A percentile compares a stretch with the other conserved stretches of the same genome.
Evolutionary conservation across 2,113 vertebrate genomes (phyloP).

Genomic region (cattle (Bos taurus)): DNA sequence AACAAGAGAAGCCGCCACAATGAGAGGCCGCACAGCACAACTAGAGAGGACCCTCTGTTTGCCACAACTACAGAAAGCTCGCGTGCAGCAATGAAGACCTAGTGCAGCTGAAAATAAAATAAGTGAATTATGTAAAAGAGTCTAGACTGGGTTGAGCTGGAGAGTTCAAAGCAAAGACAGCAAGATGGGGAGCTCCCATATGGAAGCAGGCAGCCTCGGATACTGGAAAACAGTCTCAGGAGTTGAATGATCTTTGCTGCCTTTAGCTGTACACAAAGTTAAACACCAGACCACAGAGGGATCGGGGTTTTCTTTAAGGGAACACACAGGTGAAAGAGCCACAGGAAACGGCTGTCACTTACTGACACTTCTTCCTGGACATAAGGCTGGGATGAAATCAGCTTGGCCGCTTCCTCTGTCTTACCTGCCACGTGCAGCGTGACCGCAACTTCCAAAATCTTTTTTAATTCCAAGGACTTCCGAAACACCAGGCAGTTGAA

Average conservation of each 20-base stretch:
- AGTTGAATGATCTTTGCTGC: neutral
- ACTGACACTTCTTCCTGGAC: rapidly evolving
- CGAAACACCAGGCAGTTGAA: constrained; percentile 74
- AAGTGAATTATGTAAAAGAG: neutral
- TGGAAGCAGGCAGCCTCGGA: neutral
- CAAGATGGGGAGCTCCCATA: neutral
- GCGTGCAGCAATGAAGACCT: neutral
- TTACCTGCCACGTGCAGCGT: constrained; percentile 79
- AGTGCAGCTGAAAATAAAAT: neutral
- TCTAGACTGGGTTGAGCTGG: neutral
- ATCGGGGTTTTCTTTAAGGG: rapidly evolving
- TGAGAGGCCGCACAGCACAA: neutral
- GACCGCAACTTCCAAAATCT: neutral
- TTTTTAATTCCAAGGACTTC: rapidly evolving
- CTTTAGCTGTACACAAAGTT: rapidly evolving
- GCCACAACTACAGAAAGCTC: neutral
- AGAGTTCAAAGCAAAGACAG: neutral
- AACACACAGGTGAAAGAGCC: rapidly evolving
- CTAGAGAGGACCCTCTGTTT: neutral
- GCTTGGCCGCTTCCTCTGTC: rapidly evolving
- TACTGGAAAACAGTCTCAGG: rapidly evolving
- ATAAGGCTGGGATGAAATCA: rapidly evolving
- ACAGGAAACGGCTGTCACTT: rapidly evolving
- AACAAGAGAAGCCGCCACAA: neutral
- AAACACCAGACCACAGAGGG: neutral